Evolutionary conservation across 1,140 invertebrate species (phyloP), one percentile per base, ranked within the genome.

Genomic region (Aphelenchoides fujianensis): DNA sequence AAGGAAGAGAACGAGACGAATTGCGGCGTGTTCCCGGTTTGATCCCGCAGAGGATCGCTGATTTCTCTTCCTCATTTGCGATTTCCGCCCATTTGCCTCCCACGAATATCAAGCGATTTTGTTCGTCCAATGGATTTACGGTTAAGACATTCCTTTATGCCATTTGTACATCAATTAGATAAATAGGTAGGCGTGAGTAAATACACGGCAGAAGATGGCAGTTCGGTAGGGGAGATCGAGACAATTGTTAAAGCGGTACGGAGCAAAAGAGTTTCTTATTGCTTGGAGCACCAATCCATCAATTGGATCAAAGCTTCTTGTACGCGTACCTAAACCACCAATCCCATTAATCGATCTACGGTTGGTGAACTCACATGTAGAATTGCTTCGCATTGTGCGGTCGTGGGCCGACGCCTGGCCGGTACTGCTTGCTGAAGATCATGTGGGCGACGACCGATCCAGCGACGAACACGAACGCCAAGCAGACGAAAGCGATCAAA

Each of bases 401-500:
- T 5, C 55, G 55, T 5, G 55, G 55, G 7, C 55, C 55, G 19
- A 59, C 34, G 5, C 55, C 55, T 5, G 55, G 55, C 34, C 55
- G 28, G 5, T 59, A 23, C 19, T 59, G 55, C 34, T 59, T 31
- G n/a, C 55, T 67, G 55, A 68, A 75, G 23, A 75, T 48, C 53
- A 79, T 48, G 19, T 79, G 71, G 23, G 55, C 48, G n/a, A 79
- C 19, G 16, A 75, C 61, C n/a, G 31, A 31, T 9, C 9, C 31
- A 23, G 59, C 35, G 19, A 75, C 19, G 35, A 80, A 68, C n/a
- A 75, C 2, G 31, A 75, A 75, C 3, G 68, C 63, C 52, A 75
- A 57, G 23, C 37, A 27, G 3, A 75, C 41, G 32, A 75, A 75
- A 2, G 74, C 74, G 28, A 75, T 76, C 59, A 75, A 41, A 36